These are phyloP conservation scores for Adelosebastes latens DNA, from an alignment of 2,797 vertebrate species.

Conservation along the genomic window DNA sequence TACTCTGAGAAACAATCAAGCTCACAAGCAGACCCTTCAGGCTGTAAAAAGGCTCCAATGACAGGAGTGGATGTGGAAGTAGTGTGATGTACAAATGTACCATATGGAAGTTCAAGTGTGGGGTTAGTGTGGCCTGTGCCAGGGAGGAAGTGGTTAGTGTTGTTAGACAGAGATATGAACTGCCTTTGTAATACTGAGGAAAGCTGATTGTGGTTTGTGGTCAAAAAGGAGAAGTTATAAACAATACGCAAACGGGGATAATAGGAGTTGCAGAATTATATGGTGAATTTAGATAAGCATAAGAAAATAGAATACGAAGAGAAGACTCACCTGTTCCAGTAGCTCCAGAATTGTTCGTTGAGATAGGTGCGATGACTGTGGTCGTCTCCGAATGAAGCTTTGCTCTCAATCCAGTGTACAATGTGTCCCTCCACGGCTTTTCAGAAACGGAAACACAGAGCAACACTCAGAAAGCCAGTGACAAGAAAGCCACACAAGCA, in stretches of 20 bases:
- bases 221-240: constrained; percentile 40
- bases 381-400: constrained; percentile 98
- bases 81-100: constrained; percentile 35
- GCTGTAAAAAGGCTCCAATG: constrained; percentile 23
- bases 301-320: background rate
- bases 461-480: background rate
- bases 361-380: constrained; percentile 95
- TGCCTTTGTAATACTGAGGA: constrained; percentile 19
- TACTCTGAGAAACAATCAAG: constrained; percentile 61
- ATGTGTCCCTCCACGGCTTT: constrained; percentile 96
- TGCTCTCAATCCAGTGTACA: constrained; percentile 99
- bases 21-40: constrained; percentile 42
- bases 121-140: constrained; percentile 17
- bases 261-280: background rate
- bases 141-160: constrained; percentile 56
- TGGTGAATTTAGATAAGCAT: background rate
- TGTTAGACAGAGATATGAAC: constrained; percentile 40
- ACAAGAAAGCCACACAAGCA: background rate
- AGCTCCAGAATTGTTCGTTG: constrained; percentile 99
- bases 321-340: constrained; percentile 93
- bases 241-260: background rate
- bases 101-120: constrained; percentile 31
- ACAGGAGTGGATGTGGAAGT: constrained; percentile 43
- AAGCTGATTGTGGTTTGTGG: constrained; percentile 35
- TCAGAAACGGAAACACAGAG: constrained; percentile 37